phyloP scores from a whole-genome alignment of 2,797 vertebrate genomes.

The Anguilla obscura region DNA sequence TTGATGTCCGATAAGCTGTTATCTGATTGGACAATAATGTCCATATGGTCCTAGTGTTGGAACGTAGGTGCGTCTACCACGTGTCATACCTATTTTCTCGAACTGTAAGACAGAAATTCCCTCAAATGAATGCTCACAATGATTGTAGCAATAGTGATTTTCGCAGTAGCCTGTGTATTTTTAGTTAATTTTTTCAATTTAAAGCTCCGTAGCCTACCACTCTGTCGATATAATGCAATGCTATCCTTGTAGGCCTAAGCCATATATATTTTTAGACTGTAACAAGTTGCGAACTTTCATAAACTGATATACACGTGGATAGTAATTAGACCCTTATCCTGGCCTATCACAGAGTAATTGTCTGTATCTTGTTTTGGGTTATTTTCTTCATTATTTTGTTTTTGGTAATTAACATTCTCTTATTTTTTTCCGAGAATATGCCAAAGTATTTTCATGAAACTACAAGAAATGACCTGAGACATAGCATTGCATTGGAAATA shows the following conservation, averaged over 20 bases:
- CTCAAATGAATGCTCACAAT: neutral
- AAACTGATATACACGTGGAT: neutral
- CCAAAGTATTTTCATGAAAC: neutral
- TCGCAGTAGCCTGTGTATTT: neutral
- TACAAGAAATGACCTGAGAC: neutral
- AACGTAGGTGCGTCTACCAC: slow-evolving; percentile 1
- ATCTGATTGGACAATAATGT: neutral
- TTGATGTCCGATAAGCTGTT: neutral
- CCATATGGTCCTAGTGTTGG: neutral
- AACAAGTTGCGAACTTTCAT: neutral
- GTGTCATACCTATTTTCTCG: neutral
- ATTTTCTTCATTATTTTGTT: neutral
- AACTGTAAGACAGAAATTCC: neutral
- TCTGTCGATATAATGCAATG: neutral
- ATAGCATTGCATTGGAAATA: neutral
- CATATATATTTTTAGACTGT: neutral
- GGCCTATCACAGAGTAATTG: neutral
- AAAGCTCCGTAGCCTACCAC: neutral
- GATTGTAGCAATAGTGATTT: neutral
- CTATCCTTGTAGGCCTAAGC: neutral
- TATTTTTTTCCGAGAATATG: slow-evolving; percentile 16
- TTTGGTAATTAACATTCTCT: neutral
- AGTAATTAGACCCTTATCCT: neutral
- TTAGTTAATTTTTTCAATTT: neutral
- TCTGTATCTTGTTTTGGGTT: neutral